Base-by-base conservation (phyloP, 2,888 invertebrate genomes). In the Synanthedon vespiformis region DNA sequence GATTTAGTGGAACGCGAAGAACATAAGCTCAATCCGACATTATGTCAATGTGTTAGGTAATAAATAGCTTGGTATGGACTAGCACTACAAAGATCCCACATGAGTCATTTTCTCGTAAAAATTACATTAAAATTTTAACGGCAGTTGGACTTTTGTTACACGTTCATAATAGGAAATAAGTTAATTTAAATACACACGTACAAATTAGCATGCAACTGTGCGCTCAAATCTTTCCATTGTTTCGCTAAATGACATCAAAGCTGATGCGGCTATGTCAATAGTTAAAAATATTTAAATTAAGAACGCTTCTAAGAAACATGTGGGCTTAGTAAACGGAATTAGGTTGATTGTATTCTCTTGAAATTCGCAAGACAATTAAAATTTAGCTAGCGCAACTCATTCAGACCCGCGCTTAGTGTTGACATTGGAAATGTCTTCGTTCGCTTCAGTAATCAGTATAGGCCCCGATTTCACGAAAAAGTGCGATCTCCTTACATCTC, bases 231-330 rank as follows among this genome's bases (percentile, higher is more conserved):
- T 84, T 80, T 79, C 85, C 85, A 86, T 87, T 87, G 87, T 86
- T 80, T 82, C 79, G 82, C 85, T 86, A 87, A 86, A 86, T 80
- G 85, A 85, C 86, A 80, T 86, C 86, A 85, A 86, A 86, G 84
- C 80, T 80, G 79, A 77, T 72, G 74, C 78, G 80, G 76, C 76
- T 69, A 70, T 65, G 65, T 74, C 10, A 34, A 34, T 34, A 34
- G 34, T 34, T 34, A 10, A 34, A 73, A 80, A 80, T 74, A 83
- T 79, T 79, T 70, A 78, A 82, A 83, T 73, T 77, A 76, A 80
- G 79, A 77, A 66, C 61, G 61, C 59, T 84, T 83, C 82, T 72
- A 59, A 76, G 84, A 82, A 83, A 70, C 57, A 55, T 52, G 61
- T 49, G 22, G 59, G 63, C 58, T 59, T 65, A 66, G 67, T 71